Evolutionary conservation across 2,888 invertebrate species (phyloP).

Genomic region (Lepidochitona cinerea): DNA sequence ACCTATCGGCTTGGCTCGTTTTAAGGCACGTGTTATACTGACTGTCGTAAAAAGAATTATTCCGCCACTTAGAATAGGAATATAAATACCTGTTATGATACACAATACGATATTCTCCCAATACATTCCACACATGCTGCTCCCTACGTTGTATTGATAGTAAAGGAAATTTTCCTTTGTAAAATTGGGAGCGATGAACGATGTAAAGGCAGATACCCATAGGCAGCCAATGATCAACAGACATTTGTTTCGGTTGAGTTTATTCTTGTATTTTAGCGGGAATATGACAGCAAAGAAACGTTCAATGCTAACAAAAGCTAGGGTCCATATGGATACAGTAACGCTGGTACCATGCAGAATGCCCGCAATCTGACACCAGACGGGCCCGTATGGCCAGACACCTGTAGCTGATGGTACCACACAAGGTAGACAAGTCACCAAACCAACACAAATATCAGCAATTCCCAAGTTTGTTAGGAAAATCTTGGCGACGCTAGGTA

Average conservation of each 20-base stretch:
- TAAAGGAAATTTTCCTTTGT: slow-evolving; percentile 28
- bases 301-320: slow-evolving; percentile 42
- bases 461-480: slow-evolving; percentile 39
- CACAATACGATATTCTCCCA: slow-evolving; percentile 37
- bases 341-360: slow-evolving; percentile 40
- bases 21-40: slow-evolving; percentile 18
- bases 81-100: slow-evolving; percentile 32
- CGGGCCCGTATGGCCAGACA: slow-evolving; percentile 39
- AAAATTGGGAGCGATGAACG: slow-evolving; percentile 33
- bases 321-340: slow-evolving; percentile 47
- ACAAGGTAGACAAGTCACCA: slow-evolving; percentile 38
- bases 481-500: slow-evolving; percentile 34
- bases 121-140: slow-evolving; percentile 33
- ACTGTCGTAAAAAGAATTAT: slow-evolving; percentile 33
- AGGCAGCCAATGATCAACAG: slow-evolving; percentile 15
- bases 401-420: slow-evolving; percentile 29
- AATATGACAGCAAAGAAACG: slow-evolving; percentile 40
- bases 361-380: slow-evolving; percentile 44
- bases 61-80: slow-evolving; percentile 36
- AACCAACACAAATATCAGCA: slow-evolving; percentile 40
- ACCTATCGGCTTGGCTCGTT: background rate
- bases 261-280: slow-evolving; percentile 33
- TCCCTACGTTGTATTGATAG: slow-evolving; percentile 24
- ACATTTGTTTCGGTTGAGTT: slow-evolving; percentile 19
- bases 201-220: slow-evolving; percentile 29